Base-by-base conservation (phyloP, 2,888 invertebrate genomes). In the Sepioteuthis lessoniana region DNA sequence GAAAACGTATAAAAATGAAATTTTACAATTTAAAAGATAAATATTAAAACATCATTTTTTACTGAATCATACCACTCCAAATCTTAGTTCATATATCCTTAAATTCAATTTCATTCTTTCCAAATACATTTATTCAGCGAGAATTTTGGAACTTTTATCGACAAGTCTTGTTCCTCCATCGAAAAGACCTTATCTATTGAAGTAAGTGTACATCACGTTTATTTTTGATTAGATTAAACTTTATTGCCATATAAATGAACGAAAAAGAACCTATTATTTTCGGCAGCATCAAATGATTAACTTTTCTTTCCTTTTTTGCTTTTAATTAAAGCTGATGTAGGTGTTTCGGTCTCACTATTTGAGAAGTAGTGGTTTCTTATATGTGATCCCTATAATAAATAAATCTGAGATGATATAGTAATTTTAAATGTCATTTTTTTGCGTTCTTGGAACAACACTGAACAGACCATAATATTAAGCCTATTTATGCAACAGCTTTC, bases 401-500 rank as follows among this genome's bases (percentile, higher is more conserved):
- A 76, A 31, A n/a, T 76, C 76, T 31, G 76, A n/a, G 13, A 76
- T n/a, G 1, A 10, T n/a, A 76, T 10, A n/a, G n/a, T n/a, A 3
- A 31, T 8, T 8, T 4, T 76, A 31, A n/a, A n/a, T n/a, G n/a
- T n/a, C 8, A 42, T 42, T 2, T 76, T 76, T 76, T 10, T n/a
- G n/a, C n/a, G 31, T 76, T 76, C 10, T 76, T n/a, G 10, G 8
- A 55, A 55, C 55, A 55, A 47, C 47, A 47, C 47, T 16, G 25
- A 25, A 76, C n/a, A 76, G 76, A 76, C 76, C n/a, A 76, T 76
- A 76, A 76, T 76, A 76, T 76, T n/a, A 60, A 60, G 76, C n/a
- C 2, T n/a, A 76, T 76, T 76, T 76, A n/a, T 76, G 31, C 31
- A 76, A 76, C 76, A 55, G 55, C 55, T 55, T 55, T 25, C 21